Evolutionary conservation across 1,140 invertebrate genomes (phyloP), one percentile per base, ranked within the genome.

Genomic region (Bombus haemorrhoidalis): DNA sequence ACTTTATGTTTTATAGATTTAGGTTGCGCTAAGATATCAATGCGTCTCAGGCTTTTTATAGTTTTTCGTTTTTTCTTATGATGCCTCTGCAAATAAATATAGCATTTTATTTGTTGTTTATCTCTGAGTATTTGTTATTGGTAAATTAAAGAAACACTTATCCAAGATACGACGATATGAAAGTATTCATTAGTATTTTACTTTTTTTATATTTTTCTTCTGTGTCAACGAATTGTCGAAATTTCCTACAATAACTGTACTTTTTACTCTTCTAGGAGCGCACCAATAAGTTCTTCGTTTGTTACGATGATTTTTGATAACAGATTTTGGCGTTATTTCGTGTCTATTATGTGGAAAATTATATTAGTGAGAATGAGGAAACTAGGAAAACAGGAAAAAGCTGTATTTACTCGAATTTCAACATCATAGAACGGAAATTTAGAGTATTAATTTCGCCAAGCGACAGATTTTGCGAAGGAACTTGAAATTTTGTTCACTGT

Each of bases 231-330:
- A 25, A 62, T 34, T 34, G 13, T 83, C 72, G 6, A 32, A 13
- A 34, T 71, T 71, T 43, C 22, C 68, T n/a, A 5, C 41, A 1
- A 28, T 12, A 28, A 15, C 37, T 13, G 34, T 64, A n/a, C 28
- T 66, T 39, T 37, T 71, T 12, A 77, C 81, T 86, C 78, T 86
- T n/a, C 85, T 84, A 57, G 85, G 81, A 4, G 81, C 41, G 15
- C 85, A 86, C 85, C 81, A 86, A n/a, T 64, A 73, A 37, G 34
- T 32, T 64, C 66, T 86, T 2, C 12, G 8, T 62, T 57, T 71
- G 0, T n/a, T 28, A n/a, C 32, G 15, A 8, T 39, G 53, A n/a
- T 34, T 78, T 76, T 62, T 53, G 6, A 66, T 43, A 2, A 41
- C 4, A 41, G 77, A 34, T 28, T 32, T 43, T 32, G 12, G 6